phyloP scores from a whole-genome alignment of 35 echinoderm and acorn worm genomes.

The Eucidaris tribuloides region DNA sequence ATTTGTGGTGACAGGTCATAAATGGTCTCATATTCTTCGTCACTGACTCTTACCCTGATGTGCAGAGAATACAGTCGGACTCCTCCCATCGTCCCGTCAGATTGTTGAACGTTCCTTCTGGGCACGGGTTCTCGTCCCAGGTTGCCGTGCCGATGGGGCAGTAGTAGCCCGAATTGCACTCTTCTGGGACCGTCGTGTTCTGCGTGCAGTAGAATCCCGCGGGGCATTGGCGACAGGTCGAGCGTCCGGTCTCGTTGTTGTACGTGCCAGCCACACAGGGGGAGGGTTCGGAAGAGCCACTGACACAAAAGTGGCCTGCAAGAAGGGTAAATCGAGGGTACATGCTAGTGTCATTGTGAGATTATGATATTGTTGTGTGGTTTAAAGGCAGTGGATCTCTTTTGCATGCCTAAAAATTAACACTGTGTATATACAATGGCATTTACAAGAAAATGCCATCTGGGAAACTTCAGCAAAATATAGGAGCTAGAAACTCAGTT shows the following conservation, averaged over 20 bases:
- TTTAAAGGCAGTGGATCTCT: too few relatives aligned
- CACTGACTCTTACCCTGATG: constrained; percentile 59
- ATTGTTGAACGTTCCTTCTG: constrained; percentile 90
- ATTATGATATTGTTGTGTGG: too few relatives aligned
- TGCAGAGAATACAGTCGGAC: constrained; percentile 72
- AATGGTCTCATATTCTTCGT: too few relatives aligned
- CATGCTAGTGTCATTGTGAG: too few relatives aligned
- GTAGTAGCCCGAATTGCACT: constrained; percentile 86
- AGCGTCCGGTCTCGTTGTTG: constrained; percentile 82
- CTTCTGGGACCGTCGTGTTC: constrained; percentile 75
- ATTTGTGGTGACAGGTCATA: too few relatives aligned
- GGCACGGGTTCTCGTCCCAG: constrained; percentile 74
- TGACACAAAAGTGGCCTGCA: constrained; percentile 69
- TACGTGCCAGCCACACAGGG: constrained; percentile 69
- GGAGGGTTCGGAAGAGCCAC: constrained; percentile 43
- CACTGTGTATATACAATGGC: too few relatives aligned
- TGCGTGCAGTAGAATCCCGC: constrained; percentile 81
- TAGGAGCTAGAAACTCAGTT: too few relatives aligned
- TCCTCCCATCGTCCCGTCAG: constrained; percentile 51
- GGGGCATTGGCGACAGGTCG: constrained; percentile 63
- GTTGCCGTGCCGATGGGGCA: constrained; percentile 63
- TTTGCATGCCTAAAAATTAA: too few relatives aligned
- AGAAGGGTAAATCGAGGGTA: too few relatives aligned
- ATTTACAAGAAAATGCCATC: too few relatives aligned
- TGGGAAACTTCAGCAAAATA: too few relatives aligned